phyloP scores from a whole-genome alignment of 2,888 invertebrate species.

The Epirrhoe tristata region DNA sequence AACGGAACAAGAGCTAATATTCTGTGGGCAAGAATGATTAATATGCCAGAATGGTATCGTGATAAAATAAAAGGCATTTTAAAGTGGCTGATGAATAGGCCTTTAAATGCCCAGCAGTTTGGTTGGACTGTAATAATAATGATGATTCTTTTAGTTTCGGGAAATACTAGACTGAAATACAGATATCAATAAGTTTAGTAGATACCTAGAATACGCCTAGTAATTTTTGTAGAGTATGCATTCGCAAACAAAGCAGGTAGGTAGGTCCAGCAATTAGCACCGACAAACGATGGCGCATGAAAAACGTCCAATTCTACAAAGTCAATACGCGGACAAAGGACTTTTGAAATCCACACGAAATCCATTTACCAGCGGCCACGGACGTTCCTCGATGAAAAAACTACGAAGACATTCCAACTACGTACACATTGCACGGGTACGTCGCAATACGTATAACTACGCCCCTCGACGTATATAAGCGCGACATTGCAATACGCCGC shows the following conservation, averaged over 20 bases:
- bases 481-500: constrained; percentile 16
- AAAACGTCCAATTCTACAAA: constrained; percentile 50
- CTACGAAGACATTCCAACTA: constrained; percentile 33
- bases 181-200: no score
- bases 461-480: constrained; percentile 10
- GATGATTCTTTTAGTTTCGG: no score
- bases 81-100: no score
- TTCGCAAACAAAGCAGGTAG: constrained; percentile 21
- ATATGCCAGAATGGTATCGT: no score
- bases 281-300: constrained; percentile 37
- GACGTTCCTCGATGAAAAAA: constrained; percentile 49
- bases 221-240: constrained; percentile 1
- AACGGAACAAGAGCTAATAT: no score
- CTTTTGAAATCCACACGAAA: constrained; percentile 56
- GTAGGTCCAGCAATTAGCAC: constrained; percentile 29
- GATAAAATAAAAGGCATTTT: no score
- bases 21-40: no score
- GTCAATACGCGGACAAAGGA: constrained; percentile 58
- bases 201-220: no score
- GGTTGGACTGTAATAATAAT: no score
- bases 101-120: no score
- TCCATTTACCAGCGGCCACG: constrained; percentile 57
- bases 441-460: neutral
- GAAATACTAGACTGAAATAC: no score
- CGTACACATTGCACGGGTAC: constrained; percentile 4